Evolutionary conservation across 2,113 vertebrate species (phyloP), one percentile per base, ranked within the genome.

Genomic region (Hylia prasina): DNA sequence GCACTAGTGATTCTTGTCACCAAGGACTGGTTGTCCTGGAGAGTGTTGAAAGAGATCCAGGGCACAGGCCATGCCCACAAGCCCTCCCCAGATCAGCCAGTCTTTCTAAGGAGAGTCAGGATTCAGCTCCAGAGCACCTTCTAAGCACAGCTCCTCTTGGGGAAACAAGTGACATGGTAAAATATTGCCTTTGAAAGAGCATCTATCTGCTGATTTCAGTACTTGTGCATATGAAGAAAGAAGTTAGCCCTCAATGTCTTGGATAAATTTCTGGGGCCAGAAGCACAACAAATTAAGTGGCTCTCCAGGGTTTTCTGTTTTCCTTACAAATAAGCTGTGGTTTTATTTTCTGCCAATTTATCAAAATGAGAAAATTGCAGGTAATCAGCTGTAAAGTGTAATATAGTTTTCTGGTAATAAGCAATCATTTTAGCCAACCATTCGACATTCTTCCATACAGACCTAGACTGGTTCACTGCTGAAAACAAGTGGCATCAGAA

Each of bases 381-480:
- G 37, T 66, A 82, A 73, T 69, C 63, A 45, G 57, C 51, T 87
- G n/a, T 47, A 58, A 82, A 85, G 53, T 21, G 17, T 72, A 87
- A 93, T 87, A 48, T 30, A 65, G 12, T 71, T 93, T 94, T 89
- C 53, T 86, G 42, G 71, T 58, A 88, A 68, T 56, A 78, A 68
- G 31, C 28, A 60, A 60, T 51, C 27, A 68, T 60, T 82, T 80
- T 54, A 95, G 53, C 51, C 53, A 87, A 24, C 13, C 14, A 47
- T 83, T 80, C 71, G 51, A 60, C 51, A 56, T n/a, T 68, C 56
- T 78, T 86, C 70, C n/a, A 45, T 21, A 40, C 2, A 80, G 31
- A 54, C 11, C 19, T 58, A 3, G 2, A 77, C 35, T 25, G 10
- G 6, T 66, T 88, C 68, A 47, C 30, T 79, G 48, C 21, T 72